Conservation (phyloP, 1,140 invertebrate species). For the Drosophila mauritiana region DNA sequence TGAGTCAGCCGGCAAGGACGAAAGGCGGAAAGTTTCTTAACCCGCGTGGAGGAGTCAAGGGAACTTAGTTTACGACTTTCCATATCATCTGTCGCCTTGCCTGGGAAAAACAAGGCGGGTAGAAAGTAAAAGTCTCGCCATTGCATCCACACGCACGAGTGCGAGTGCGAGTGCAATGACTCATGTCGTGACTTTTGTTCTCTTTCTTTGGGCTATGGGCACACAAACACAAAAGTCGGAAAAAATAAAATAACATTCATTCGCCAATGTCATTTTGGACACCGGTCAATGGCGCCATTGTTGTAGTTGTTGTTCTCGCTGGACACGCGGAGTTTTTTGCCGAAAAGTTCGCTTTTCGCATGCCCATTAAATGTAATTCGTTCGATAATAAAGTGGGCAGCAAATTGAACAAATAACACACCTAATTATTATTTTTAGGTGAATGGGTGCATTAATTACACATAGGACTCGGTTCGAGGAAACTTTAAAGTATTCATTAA, state of each 20-base stretch:
- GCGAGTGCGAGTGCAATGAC: constrained; percentile 62
- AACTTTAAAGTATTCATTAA: neutral
- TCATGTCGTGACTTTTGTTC: constrained; percentile 80
- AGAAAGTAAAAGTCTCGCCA: constrained; percentile 67
- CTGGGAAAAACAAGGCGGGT: constrained; percentile 11
- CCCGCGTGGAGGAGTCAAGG: constrained; percentile 29
- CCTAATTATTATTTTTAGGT: constrained; percentile 12
- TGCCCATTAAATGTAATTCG: constrained; percentile 27
- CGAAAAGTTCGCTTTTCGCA: constrained; percentile 14
- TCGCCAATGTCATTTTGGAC: constrained; percentile 70
- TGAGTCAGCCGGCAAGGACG: constrained; percentile 43
- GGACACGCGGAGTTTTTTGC: constrained; percentile 11
- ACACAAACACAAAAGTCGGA: constrained; percentile 38
- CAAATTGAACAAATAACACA: constrained; percentile 13
- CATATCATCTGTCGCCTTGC: constrained; percentile 32
- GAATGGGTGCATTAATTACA: constrained; percentile 1
- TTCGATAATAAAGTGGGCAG: constrained; percentile 16
- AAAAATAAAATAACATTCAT: constrained; percentile 40
- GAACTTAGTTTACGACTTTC: constrained; percentile 45
- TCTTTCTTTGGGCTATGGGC: constrained; percentile 69
- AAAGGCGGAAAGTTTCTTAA: constrained; percentile 49
- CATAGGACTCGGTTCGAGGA: neutral
- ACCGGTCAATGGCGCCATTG: constrained; percentile 68
- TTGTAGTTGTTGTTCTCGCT: neutral
- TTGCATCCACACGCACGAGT: constrained; percentile 26